Evolutionary conservation across 2,797 vertebrate genomes (phyloP).

Genomic region (Gymnopithys bicolor): DNA sequence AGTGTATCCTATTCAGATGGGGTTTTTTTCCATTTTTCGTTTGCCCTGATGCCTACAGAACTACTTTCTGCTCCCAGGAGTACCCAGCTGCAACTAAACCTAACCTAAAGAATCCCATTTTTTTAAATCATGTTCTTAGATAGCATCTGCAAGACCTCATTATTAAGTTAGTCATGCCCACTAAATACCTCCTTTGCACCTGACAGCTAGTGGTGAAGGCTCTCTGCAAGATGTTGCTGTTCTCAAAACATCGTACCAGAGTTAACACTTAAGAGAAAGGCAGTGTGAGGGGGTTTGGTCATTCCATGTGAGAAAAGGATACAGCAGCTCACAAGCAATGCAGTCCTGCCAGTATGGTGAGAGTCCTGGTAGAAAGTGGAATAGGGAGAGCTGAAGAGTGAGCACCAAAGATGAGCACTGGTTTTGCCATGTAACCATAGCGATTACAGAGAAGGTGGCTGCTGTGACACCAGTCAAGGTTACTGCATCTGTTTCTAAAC

Average conservation of each 20-base stretch:
- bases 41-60: neutral
- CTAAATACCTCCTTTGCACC: neutral
- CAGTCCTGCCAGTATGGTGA: neutral
- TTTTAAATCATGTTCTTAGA: neutral
- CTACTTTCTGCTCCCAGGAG: neutral
- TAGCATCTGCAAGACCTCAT: neutral
- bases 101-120: neutral
- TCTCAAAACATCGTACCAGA: neutral
- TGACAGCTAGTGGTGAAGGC: fast-evolving
- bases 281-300: fast-evolving
- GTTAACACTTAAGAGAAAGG: neutral
- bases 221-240: neutral
- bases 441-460: neutral
- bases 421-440: neutral
- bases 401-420: neutral
- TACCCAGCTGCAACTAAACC: neutral
- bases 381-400: neutral
- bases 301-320: neutral
- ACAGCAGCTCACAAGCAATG: neutral
- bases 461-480: neutral
- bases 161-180: neutral
- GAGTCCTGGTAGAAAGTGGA: neutral
- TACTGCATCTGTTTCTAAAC: neutral
- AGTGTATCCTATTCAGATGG: neutral
- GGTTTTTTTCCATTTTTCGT: neutral